Conservation (phyloP, 2,113 vertebrate genomes). For the Gymnarchus niloticus region DNA sequence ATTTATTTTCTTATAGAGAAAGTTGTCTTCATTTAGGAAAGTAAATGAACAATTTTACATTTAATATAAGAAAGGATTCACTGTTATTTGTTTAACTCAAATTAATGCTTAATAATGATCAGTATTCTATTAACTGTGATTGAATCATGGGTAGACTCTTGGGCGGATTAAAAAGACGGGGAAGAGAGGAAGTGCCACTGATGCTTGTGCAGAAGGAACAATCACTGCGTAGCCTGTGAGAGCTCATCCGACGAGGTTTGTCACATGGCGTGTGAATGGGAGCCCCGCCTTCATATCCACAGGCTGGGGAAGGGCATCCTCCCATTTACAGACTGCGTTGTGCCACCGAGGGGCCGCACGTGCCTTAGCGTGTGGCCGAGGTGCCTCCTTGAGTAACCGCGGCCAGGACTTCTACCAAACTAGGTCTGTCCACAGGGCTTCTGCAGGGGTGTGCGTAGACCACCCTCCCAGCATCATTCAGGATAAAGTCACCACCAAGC, state of each 20-base stretch:
- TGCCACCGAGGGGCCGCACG: background rate
- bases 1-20: background rate
- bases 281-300: slow-evolving; percentile 54
- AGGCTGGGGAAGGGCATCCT: slow-evolving; percentile 34
- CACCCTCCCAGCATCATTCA: slow-evolving; percentile 53
- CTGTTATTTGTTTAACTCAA: background rate
- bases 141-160: background rate
- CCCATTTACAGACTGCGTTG: slow-evolving; percentile 32
- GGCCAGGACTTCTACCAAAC: slow-evolving; percentile 41
- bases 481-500: slow-evolving; percentile 65
- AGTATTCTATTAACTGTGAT: background rate
- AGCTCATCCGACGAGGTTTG: slow-evolving; percentile 45
- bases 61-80: background rate
- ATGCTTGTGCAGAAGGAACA: slow-evolving; percentile 28
- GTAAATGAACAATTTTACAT: slow-evolving; percentile 9
- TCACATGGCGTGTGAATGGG: slow-evolving; percentile 46
- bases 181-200: background rate
- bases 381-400: background rate
- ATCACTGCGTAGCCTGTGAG: slow-evolving; percentile 25
- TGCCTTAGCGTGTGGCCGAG: background rate
- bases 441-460: slow-evolving; percentile 50
- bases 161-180: background rate
- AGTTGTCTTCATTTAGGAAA: background rate
- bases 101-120: background rate
- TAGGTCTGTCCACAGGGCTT: slow-evolving; percentile 54